Conservation (phyloP, 2,113 vertebrate genomes). For the Ictidomys tridecemlineatus region DNA sequence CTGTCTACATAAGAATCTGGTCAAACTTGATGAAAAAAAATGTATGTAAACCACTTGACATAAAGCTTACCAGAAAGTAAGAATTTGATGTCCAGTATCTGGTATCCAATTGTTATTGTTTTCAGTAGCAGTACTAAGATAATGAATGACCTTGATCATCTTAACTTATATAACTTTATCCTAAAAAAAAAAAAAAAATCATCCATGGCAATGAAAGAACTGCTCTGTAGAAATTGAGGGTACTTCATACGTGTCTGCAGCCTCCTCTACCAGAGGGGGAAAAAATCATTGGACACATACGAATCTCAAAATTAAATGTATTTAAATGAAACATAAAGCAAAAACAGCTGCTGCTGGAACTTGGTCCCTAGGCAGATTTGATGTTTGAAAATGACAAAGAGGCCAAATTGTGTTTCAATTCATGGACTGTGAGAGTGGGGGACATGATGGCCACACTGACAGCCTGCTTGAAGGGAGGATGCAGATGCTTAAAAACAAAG, state of each 20-base stretch:
- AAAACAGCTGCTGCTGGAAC: conserved; percentile 72
- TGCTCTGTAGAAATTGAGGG: not conserved
- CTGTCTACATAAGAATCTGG: not conserved
- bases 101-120: not conserved
- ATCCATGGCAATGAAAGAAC: not conserved
- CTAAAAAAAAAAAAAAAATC: not conserved
- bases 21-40: not conserved
- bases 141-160: not conserved
- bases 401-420: conserved; percentile 64
- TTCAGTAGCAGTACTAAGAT: not conserved
- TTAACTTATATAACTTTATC: not conserved
- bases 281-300: not conserved
- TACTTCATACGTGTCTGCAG: not conserved
- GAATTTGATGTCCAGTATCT: not conserved
- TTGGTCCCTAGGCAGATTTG: conserved; percentile 65
- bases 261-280: not conserved
- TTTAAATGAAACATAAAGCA: conserved; percentile 79
- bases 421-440: not conserved
- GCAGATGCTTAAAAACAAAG: conserved; percentile 72
- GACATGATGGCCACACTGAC: not conserved
- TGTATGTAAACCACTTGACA: not conserved
- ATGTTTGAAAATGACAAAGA: conserved; percentile 74
- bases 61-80: not conserved
- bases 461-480: not conserved
- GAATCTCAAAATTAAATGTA: conserved; percentile 67